phyloP scores from a whole-genome alignment of 2,113 vertebrate species.

The Notothenia rossii region DNA sequence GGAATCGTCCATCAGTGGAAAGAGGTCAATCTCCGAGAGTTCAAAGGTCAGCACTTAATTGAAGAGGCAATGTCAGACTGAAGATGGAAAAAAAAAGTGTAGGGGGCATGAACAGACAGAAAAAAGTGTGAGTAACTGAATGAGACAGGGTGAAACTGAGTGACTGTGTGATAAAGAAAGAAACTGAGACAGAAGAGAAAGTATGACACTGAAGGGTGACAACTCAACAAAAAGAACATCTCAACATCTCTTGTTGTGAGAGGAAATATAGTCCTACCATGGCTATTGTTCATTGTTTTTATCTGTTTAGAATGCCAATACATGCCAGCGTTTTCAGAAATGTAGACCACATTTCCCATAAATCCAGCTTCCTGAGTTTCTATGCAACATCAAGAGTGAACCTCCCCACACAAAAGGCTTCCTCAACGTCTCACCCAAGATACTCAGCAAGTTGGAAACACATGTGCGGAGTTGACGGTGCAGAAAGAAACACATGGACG shows the following conservation, averaged over 20 bases:
- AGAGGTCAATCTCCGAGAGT: conserved; percentile 21
- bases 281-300: conserved; percentile 1
- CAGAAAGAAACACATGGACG: conserved; percentile 39
- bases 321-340: conserved; percentile 4
- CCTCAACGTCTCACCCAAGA: conserved; percentile 32
- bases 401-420: conserved; percentile 15
- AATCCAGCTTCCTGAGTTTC: conserved; percentile 18
- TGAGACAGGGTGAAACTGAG: conserved; percentile 12
- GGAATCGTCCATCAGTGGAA: conserved; percentile 29
- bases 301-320: not conserved
- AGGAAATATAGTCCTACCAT: not conserved
- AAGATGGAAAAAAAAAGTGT: conserved; percentile 37
- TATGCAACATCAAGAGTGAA: not conserved
- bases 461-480: conserved; percentile 32
- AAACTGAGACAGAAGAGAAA: not conserved
- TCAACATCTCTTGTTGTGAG: not conserved
- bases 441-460: conserved; percentile 60
- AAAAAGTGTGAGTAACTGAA: conserved; percentile 18
- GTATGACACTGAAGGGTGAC: not conserved
- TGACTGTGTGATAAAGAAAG: conserved; percentile 19
- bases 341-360: conserved; percentile 24
- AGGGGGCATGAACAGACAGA: not conserved
- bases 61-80: conserved; percentile 31
- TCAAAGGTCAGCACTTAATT: conserved; percentile 59
- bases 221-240: not conserved